phyloP scores from a whole-genome alignment of 2,113 vertebrate species.

The Cryptomyrus ogoouensis region DNA sequence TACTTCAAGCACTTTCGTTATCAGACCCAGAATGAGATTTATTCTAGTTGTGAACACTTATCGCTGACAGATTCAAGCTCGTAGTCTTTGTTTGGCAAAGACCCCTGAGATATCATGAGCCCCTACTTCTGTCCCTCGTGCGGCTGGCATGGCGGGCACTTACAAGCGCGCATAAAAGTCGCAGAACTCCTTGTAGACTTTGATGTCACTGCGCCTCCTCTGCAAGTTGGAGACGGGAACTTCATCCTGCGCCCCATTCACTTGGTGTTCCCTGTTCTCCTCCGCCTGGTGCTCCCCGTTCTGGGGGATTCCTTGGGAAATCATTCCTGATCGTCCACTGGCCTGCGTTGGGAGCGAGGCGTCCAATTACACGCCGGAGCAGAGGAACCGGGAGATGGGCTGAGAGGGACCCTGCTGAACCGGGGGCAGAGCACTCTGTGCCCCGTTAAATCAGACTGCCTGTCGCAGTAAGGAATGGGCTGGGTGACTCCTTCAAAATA shows the following conservation, averaged over 20 bases:
- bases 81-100: background rate
- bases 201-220: slow-evolving; percentile 82
- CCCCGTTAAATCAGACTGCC: slow-evolving; percentile 9
- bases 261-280: slow-evolving; percentile 46
- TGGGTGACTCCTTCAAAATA: slow-evolving; percentile 63
- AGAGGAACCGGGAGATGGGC: background rate
- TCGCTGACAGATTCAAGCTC: background rate
- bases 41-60: background rate
- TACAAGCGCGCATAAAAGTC: slow-evolving; percentile 96
- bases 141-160: slow-evolving; percentile 52
- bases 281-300: slow-evolving; percentile 58
- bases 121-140: background rate
- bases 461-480: slow-evolving; percentile 8
- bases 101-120: background rate
- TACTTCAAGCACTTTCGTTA: background rate
- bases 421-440: background rate
- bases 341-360: background rate
- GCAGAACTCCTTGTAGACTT: slow-evolving; percentile 98
- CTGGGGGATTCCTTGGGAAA: slow-evolving; percentile 69
- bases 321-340: slow-evolving; percentile 61
- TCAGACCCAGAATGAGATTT: background rate
- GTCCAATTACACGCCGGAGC: background rate
- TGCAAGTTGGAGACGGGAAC: slow-evolving; percentile 80
- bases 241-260: slow-evolving; percentile 54
- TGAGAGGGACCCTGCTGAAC: slow-evolving; percentile 28